phyloP scores from a whole-genome alignment of 2,113 vertebrate species.

The Motacilla alba region DNA sequence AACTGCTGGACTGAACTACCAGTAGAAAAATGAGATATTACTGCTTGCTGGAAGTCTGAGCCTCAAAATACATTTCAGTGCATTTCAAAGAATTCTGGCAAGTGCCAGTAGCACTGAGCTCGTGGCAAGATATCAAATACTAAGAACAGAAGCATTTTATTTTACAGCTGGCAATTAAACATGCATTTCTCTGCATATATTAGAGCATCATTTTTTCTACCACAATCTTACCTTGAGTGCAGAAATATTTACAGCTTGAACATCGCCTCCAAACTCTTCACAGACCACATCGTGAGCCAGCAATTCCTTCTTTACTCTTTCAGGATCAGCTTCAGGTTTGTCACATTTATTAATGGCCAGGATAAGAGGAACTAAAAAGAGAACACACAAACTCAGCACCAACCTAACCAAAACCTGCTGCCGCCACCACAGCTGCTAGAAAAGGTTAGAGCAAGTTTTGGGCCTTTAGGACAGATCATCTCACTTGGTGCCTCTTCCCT shows the following conservation, averaged over 20 bases:
- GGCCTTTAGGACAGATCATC: not conserved
- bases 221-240: conserved; percentile 83
- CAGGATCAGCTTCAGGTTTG: conserved; percentile 84
- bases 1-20: not conserved
- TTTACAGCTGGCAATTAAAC: not conserved
- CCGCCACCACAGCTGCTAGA: not conserved
- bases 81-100: not conserved
- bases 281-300: conserved; percentile 85
- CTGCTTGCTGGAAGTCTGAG: not conserved
- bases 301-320: conserved; percentile 86
- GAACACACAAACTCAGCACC: not conserved
- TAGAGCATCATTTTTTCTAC: not conserved
- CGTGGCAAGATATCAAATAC: not conserved
- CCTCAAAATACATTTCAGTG: not conserved
- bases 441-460: not conserved
- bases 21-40: not conserved
- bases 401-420: not conserved
- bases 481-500: not conserved
- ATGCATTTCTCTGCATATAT: not conserved
- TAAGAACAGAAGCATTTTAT: not conserved
- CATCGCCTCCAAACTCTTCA: conserved; percentile 92
- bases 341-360: conserved; percentile 97
- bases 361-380: conserved; percentile 84
- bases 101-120: not conserved
- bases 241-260: conserved; percentile 89